Evolutionary conservation across 2,797 vertebrate genomes (phyloP).

Genomic region (Leontocebus nigricollis): DNA sequence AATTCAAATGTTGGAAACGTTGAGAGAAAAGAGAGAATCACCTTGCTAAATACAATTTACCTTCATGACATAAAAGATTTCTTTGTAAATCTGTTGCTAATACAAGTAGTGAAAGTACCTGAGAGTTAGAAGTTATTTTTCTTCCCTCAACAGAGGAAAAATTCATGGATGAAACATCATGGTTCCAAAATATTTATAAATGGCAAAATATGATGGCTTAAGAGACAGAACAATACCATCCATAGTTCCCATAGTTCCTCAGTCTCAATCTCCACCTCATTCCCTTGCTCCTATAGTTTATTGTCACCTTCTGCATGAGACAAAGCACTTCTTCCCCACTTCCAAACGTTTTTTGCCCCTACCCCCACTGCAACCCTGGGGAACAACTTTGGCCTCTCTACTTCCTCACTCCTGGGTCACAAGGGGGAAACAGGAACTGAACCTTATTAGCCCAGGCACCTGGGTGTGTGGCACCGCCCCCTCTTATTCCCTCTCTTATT

Average conservation of each 20-base stretch:
- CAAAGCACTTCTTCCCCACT: background rate
- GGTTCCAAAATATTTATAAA: background rate
- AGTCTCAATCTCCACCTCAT: background rate
- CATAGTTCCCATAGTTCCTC: rapidly evolving
- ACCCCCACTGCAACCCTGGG: no score
- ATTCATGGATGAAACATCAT: background rate
- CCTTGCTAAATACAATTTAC: background rate
- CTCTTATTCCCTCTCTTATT: background rate
- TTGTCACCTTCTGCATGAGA: background rate
- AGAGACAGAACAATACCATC: rapidly evolving
- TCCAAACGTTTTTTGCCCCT: background rate
- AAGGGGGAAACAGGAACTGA: background rate
- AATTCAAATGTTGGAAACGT: background rate
- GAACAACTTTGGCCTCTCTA: background rate
- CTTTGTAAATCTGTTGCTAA: background rate
- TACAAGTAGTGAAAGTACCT: background rate
- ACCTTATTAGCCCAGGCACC: background rate
- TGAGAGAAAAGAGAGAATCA: background rate
- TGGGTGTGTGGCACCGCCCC: background rate
- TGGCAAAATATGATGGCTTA: background rate
- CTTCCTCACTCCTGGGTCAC: background rate
- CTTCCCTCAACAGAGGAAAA: background rate
- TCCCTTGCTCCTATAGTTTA: background rate
- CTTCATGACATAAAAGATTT: background rate
- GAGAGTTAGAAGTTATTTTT: background rate